Evolutionary conservation across 2,888 invertebrate genomes (phyloP).

Genomic region (Agelastica alni): DNA sequence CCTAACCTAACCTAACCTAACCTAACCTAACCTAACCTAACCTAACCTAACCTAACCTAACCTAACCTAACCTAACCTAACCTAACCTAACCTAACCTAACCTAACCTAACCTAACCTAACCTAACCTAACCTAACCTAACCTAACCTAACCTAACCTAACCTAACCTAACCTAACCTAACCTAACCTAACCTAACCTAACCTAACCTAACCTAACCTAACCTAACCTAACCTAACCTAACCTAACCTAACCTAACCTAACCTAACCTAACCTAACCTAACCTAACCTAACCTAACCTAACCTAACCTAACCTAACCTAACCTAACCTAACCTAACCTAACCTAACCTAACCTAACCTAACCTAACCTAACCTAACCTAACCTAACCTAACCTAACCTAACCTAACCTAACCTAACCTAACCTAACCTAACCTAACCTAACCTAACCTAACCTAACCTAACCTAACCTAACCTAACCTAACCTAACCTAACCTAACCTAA

Average conservation of each 20-base stretch:
- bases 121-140: conserved; percentile 33
- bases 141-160: conserved; percentile 32
- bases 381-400: conserved; percentile 30
- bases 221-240: conserved; percentile 31
- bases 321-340: conserved; percentile 10
- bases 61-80: conserved; percentile 32
- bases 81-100: conserved; percentile 33
- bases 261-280: conserved; percentile 10
- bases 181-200: conserved; percentile 32
- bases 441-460: conserved; percentile 30
- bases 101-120: conserved; percentile 30
- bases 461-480: conserved; percentile 32
- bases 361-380: conserved; percentile 29
- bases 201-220: conserved; percentile 29
- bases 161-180: conserved; percentile 30
- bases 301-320: conserved; percentile 10
- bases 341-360: conserved; percentile 10
- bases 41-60: conserved; percentile 30
- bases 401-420: conserved; percentile 26
- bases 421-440: conserved; percentile 32
- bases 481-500: conserved; percentile 33
- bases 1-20: conserved; percentile 26
- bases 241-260: conserved; percentile 26
- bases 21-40: conserved; percentile 32
- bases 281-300: conserved; percentile 8